Base-by-base conservation (phyloP, 1,140 invertebrate genomes). In the Brachionus calyciflorus region DNA sequence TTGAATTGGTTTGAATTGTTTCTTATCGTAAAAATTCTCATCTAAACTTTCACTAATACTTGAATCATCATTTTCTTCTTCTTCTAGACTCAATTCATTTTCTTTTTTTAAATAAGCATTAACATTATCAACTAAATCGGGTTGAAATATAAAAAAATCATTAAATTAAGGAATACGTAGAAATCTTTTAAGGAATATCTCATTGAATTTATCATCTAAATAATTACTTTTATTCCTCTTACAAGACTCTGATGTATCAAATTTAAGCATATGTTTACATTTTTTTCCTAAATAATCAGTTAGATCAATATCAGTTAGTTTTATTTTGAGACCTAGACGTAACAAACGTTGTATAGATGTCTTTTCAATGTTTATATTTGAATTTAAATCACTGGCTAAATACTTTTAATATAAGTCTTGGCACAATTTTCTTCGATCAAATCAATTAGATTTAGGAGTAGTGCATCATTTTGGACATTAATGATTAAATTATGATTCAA, bases 131-230 rank as follows among this genome's bases (percentile, higher is more conserved):
- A 24, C 24, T 3, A 10, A 24, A 10, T 65, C 37, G 12, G 19
- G 19, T 65, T 65, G 37, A 46, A 65, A 41, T 28, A 73, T 51
- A 28, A 73, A 73, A 24, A 73, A 55, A 55, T 73, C 69, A 30
- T 49, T n/a, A 51, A 73, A 51, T 2, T 46, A 44, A 40, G 69
- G 46, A 12, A 73, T 19, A 5, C 17, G 10, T n/a, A 17, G 14
- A 24, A 73, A 73, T 37, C 37, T 2, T 40, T 73, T 73, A 6
- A 49, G 17, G 51, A 73, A 73, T 73, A 73, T 73, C 21, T 73
- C 12, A 10, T 51, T 21, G 19, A 73, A 73, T 73, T 51, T 55
- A 40, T 40, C 6, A 12, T 73, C 19, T 19, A 73, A 55, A 41
- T 73, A 33, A 24, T 24, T 24, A 2, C 3, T 21, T 51, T 21